Percentiles rank a stretch among this genome's conserved stretches.
Evolutionary conservation across 53 echinoderm and acorn worm genomes (phyloP).

Genomic region (Patiria pectinifera): DNA sequence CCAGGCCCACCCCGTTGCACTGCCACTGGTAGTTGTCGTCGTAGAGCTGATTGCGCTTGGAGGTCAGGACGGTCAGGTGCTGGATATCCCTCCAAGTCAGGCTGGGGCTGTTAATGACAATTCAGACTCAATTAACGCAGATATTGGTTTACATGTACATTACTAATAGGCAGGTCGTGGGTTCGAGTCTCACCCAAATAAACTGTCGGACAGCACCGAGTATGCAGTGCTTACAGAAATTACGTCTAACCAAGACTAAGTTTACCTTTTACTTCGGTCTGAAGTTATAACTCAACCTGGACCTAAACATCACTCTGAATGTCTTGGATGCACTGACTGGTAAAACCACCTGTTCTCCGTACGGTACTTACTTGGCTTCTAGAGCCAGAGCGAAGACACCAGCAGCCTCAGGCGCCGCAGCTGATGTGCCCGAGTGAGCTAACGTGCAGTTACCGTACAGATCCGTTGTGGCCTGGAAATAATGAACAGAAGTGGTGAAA

Average conservation of each 20-base stretch:
- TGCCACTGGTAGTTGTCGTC: conserved; percentile 97
- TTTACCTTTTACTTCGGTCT: too few species aligned
- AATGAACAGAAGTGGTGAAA: not conserved
- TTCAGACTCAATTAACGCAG: not conserved
- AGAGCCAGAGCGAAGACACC: conserved; percentile 94
- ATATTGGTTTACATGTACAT: too few species aligned
- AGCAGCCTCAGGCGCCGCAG: conserved; percentile 96
- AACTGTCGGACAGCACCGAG: too few species aligned
- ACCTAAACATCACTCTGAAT: too few species aligned
- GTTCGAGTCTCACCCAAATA: too few species aligned
- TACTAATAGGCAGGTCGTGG: too few species aligned
- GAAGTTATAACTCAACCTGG: too few species aligned
- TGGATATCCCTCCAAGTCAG: conserved; percentile 96
- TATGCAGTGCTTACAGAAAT: too few species aligned
- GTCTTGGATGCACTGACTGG: not conserved
- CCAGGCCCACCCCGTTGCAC: conserved; percentile 95
- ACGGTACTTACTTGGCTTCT: conserved; percentile 91
- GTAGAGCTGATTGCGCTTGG: conserved; percentile 93
- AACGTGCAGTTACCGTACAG: conserved; percentile 95
- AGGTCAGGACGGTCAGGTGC: conserved; percentile 93
- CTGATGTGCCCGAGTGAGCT: conserved; percentile 96
- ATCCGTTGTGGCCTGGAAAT: conserved; percentile 92
- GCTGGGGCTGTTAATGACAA: conserved; percentile 59
- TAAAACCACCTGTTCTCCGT: not conserved
- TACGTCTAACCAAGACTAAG: too few species aligned